phyloP scores from a whole-genome alignment of 2,113 vertebrate species.

The Zosterops hypoxanthus region DNA sequence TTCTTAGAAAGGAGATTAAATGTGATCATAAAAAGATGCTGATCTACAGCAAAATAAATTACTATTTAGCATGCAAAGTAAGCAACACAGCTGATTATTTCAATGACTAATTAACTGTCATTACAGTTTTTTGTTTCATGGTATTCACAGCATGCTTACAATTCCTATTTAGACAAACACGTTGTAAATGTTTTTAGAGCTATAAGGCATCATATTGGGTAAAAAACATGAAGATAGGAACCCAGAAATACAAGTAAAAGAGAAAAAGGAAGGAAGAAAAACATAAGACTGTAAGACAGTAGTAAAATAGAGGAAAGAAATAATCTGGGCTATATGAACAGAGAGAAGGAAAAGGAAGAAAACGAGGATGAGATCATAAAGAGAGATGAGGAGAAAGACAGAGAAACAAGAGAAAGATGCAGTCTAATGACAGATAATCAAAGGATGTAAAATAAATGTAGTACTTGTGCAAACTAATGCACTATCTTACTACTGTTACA shows the following conservation, averaged over 20 bases:
- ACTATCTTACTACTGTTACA: not conserved
- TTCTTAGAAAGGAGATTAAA: not conserved
- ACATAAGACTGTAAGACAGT: not conserved
- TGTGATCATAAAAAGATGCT: not conserved
- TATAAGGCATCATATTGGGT: not conserved
- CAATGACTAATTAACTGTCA: constrained; percentile 39
- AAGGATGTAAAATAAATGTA: not conserved
- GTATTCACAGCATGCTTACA: not conserved
- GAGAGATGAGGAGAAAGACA: not conserved
- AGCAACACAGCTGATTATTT: constrained; percentile 6
- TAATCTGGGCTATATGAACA: not conserved
- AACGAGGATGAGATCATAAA: not conserved
- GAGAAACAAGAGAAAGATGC: not conserved
- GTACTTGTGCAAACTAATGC: not conserved
- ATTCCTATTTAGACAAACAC: not conserved
- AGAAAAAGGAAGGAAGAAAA: not conserved
- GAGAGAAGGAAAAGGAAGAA: not conserved
- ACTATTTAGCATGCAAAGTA: constrained; percentile 2
- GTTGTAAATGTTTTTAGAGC: not conserved
- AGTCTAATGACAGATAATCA: not conserved
- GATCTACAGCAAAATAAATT: not conserved
- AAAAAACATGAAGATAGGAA: not conserved
- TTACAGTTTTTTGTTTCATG: not conserved
- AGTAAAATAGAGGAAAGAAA: not conserved
- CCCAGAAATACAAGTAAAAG: not conserved